Evolutionary conservation across 2,888 invertebrate genomes (phyloP).

Genomic region (Tenodera sinensis): DNA sequence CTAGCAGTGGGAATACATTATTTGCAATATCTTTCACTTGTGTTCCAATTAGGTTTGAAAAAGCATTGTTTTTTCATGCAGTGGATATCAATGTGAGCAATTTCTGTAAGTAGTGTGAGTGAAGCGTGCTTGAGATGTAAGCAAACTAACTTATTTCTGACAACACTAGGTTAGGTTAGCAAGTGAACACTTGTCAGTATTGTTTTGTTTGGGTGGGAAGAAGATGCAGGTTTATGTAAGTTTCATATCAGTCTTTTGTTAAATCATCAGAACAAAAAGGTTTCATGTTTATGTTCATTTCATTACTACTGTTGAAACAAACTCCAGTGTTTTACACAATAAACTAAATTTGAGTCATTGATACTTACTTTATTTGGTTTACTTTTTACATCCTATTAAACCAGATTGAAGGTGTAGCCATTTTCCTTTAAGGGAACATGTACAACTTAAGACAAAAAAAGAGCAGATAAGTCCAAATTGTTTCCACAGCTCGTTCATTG

Average conservation of each 20-base stretch:
- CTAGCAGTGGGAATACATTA: neutral
- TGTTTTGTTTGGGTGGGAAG: neutral
- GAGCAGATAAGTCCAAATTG: no score
- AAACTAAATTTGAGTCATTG: neutral
- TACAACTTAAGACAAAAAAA: no score
- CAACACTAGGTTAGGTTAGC: neutral
- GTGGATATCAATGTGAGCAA: neutral
- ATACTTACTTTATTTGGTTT: neutral
- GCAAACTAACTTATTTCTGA: neutral
- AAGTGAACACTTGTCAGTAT: conserved; percentile 1
- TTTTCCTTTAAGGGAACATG: no score
- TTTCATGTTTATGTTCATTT: no score
- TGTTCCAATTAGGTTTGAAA: neutral
- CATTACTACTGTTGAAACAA: neutral
- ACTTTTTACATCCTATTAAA: neutral
- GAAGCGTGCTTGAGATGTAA: neutral
- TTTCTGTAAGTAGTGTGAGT: neutral
- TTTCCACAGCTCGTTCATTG: no score
- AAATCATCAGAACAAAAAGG: neutral
- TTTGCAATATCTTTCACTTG: neutral
- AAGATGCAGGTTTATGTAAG: neutral
- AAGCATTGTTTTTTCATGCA: neutral
- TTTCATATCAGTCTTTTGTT: neutral
- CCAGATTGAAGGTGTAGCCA: no score
- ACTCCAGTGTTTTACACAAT: neutral